phyloP scores from a whole-genome alignment of 2,888 invertebrate species.

The Cephus nigrinus region DNA sequence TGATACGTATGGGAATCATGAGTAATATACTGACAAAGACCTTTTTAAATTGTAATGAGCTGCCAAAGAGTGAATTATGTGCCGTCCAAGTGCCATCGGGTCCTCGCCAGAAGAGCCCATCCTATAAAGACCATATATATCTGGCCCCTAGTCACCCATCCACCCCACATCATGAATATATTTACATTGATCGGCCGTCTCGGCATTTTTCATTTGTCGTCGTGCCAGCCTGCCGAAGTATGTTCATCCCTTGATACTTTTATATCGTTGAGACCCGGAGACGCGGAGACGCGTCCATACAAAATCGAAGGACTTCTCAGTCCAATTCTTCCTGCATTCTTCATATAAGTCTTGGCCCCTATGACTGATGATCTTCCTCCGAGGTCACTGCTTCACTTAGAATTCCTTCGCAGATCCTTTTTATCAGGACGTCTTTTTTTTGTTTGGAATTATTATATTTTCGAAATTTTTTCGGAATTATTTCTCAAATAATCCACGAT shows the following conservation, averaged over 20 bases:
- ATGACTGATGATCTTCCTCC: background rate
- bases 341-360: background rate
- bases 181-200: conserved; percentile 66
- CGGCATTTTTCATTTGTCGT: conserved; percentile 55
- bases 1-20: conserved; percentile 10
- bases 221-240: conserved; percentile 42
- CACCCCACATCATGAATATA: conserved; percentile 66
- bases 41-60: conserved; percentile 67
- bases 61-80: conserved; percentile 67
- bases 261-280: conserved; percentile 36
- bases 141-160: conserved; percentile 34
- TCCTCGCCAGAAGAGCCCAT: conserved; percentile 38
- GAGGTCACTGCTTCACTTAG: background rate
- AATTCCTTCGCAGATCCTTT: background rate
- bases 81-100: conserved; percentile 61
- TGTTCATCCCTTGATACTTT: conserved; percentile 50
- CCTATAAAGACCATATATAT: conserved; percentile 27
- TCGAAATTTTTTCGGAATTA: fast-evolving
- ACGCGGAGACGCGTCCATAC: background rate
- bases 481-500: background rate
- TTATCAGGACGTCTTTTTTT: too few relatives aligned
- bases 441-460: background rate
- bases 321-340: background rate
- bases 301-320: background rate
- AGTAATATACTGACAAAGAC: conserved; percentile 36